Evolutionary conservation across 1,140 invertebrate species (phyloP).

Genomic region (Alviniconcha marisindica): DNA sequence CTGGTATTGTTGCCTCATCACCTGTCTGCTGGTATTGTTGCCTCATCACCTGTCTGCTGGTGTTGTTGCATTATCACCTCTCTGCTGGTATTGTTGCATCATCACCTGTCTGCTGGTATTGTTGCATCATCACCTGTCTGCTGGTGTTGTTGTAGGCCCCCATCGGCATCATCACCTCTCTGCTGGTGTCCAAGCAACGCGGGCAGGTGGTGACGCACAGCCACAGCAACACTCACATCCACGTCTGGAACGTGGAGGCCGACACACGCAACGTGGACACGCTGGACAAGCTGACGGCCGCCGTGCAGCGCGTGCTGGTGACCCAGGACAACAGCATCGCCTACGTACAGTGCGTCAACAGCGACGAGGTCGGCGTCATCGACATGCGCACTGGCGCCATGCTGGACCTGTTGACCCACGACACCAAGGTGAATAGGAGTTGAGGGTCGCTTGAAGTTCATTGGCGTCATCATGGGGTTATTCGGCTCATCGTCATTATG

Average conservation of each 20-base stretch:
- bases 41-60: too few relatives aligned
- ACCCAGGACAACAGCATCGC: conserved; percentile 58
- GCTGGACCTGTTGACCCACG: conserved; percentile 73
- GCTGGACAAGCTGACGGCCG: conserved; percentile 65
- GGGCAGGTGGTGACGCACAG: conserved; percentile 67
- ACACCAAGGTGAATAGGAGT: conserved; percentile 42
- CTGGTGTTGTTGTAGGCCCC: conserved; percentile 68
- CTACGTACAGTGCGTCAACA: conserved; percentile 65
- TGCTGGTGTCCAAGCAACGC: conserved; percentile 57
- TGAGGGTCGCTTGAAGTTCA: too few relatives aligned
- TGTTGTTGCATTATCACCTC: too few relatives aligned
- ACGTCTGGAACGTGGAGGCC: conserved; percentile 70
- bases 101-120: too few relatives aligned
- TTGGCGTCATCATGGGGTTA: too few relatives aligned
- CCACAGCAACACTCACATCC: conserved; percentile 56
- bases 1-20: too few relatives aligned
- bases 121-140: too few relatives aligned
- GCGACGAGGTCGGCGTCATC: conserved; percentile 74
- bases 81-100: too few relatives aligned
- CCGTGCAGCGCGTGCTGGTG: conserved; percentile 60
- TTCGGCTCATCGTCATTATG: too few relatives aligned
- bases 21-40: too few relatives aligned
- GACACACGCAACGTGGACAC: conserved; percentile 62
- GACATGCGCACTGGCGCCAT: conserved; percentile 71
- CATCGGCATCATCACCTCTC: conserved; percentile 66